phyloP scores from a whole-genome alignment of 2,113 vertebrate species.

The Phaethon lepturus region DNA sequence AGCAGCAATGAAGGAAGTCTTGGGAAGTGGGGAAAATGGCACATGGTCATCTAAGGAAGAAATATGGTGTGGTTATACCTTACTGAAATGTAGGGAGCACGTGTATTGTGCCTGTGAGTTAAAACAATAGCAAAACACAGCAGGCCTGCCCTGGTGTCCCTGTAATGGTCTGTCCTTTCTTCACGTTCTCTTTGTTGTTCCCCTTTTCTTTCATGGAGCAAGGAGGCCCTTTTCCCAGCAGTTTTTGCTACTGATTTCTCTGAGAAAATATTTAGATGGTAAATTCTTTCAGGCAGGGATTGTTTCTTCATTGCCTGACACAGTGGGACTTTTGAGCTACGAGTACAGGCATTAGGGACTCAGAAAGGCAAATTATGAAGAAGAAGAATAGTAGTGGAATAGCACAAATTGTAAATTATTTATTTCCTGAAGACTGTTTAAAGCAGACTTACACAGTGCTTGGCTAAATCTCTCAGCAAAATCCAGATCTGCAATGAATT shows the following conservation, averaged over 20 bases:
- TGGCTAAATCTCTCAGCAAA: not conserved
- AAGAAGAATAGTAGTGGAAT: not conserved
- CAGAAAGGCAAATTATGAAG: not conserved
- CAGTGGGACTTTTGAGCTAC: not conserved
- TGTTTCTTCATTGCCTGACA: not conserved
- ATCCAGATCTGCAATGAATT: not conserved
- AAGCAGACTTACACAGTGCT: not conserved
- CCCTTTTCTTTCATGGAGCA: not conserved
- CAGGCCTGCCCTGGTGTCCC: not conserved
- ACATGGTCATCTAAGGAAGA: not conserved
- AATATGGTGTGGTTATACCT: not conserved
- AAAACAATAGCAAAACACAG: not conserved
- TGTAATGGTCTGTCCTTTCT: not conserved
- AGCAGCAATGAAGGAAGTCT: not conserved
- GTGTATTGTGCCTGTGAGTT: not conserved
- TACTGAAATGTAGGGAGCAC: not conserved
- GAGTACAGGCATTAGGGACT: not conserved
- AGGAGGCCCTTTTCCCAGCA: not conserved
- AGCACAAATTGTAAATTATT: not conserved
- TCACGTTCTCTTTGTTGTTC: not conserved
- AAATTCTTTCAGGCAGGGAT: not conserved
- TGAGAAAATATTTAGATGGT: not conserved
- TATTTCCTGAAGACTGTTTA: not conserved
- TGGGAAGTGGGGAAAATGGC: not conserved
- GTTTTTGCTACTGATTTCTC: not conserved